Percentiles rank a stretch among this genome's conserved stretches.
Conservation (phyloP, 2,888 invertebrate species). For the Cataglyphis cursor region DNA sequence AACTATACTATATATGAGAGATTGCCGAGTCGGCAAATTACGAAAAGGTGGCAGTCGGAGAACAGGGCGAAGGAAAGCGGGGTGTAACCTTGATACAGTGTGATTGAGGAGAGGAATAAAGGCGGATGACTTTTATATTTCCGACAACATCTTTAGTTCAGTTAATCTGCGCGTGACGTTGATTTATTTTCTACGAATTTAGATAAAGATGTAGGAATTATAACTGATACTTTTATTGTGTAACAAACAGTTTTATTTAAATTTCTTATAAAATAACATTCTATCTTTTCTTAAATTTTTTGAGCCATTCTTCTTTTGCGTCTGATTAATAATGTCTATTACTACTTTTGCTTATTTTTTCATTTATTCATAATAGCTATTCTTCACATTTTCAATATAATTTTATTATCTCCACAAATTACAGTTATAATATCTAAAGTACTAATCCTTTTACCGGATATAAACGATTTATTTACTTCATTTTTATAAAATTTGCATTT, state of each 20-base stretch:
- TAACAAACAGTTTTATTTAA: background rate
- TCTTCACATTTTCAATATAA: no score
- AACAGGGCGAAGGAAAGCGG: background rate
- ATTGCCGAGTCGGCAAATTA: slow-evolving; percentile 64
- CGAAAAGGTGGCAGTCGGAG: slow-evolving; percentile 31
- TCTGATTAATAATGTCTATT: background rate
- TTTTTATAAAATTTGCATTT: background rate
- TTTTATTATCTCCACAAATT: no score
- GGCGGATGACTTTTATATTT: slow-evolving; percentile 58
- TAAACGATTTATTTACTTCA: background rate
- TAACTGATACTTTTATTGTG: background rate
- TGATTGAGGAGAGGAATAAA: slow-evolving; percentile 59
- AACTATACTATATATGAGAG: slow-evolving; percentile 60
- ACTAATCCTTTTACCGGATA: background rate
- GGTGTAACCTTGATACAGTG: slow-evolving; percentile 35
- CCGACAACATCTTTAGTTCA: slow-evolving; percentile 44
- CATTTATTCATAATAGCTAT: background rate
- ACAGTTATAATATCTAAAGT: no score
- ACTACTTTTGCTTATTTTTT: background rate
- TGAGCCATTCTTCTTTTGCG: background rate
- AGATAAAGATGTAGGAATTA: slow-evolving; percentile 22
- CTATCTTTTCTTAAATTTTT: background rate
- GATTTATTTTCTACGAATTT: slow-evolving; percentile 69
- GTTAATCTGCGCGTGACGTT: slow-evolving; percentile 69
- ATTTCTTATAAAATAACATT: background rate